Percentiles rank a stretch among this genome's conserved stretches.
These are phyloP conservation scores for Thamnophis sirtalis DNA, from an alignment of 2,113 vertebrate genomes.

Conservation along the genomic window DNA sequence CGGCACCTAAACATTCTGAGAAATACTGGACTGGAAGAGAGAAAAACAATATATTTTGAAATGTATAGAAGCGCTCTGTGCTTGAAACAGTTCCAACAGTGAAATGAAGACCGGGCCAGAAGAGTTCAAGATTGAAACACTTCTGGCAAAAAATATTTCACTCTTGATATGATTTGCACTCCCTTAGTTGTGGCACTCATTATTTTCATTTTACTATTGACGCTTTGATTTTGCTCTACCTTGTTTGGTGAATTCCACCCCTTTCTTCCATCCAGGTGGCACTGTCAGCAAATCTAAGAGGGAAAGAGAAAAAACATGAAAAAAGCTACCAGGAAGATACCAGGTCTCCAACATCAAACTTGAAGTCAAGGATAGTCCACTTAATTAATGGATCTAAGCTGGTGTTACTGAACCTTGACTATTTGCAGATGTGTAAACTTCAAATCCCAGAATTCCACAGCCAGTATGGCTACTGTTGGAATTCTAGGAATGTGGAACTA, in stretches of 20 bases:
- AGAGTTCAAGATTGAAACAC: not conserved
- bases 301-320: not conserved
- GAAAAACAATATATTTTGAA: no score
- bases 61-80: not conserved
- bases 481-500: not conserved
- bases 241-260: slow-evolving; percentile 75
- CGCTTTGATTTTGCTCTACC: not conserved
- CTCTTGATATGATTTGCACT: not conserved
- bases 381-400: not conserved
- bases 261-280: slow-evolving; percentile 81
- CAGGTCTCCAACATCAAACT: not conserved
- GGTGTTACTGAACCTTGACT: not conserved
- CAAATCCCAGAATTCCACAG: not conserved
- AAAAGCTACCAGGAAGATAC: not conserved
- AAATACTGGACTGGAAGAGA: no score
- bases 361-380: not conserved
- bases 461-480: not conserved
- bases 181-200: not conserved
- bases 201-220: not conserved
- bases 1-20: no score
- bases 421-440: not conserved
- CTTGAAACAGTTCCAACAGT: not conserved
- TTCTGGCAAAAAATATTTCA: not conserved
- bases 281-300: slow-evolving; percentile 76
- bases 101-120: not conserved